Evolutionary conservation across 2,797 vertebrate species (phyloP), one percentile per base, ranked within the genome.

Genomic region (Pyrrhura leucotis): DNA sequence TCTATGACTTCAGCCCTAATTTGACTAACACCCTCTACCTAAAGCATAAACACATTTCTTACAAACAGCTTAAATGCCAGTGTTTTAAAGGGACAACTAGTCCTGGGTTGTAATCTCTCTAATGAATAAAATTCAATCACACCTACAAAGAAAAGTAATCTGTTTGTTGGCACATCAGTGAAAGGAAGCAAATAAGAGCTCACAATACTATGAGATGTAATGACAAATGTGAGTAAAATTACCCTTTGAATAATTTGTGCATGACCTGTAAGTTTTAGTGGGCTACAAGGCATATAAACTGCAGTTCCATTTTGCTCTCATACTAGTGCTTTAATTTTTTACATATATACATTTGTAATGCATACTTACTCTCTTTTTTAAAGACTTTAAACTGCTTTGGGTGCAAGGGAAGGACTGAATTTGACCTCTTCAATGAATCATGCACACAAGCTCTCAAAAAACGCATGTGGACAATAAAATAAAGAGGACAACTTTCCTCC

Each of bases 111-210:
- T 61, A 71, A 90, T 61, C 67, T 61, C 84, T 61, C 53, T 75
- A 88, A 92, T 71, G 77, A 93, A 71, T 59, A 90, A 87, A 94
- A 87, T 63, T 61, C 85, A 88, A 58, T 50, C 37, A 10, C 23
- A 67, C 82, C 69, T 76, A 63, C 69, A 95, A 88, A 71, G 59
- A 83, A 84, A 90, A 81, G 26, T 42, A 58, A 86, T 65, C 48
- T 86, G 51, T 79, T 89, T 80, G 66, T 33, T 95, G 85, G 81
- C 45, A 65, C 9, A 82, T 67, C 83, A 71, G 44, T 53, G 48
- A 87, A 94, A 94, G n/a, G 35, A 87, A 85, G 68, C 48, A 91
- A 95, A 77, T 58, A 85, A 87, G 47, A 42, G 48, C 45, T 90
- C 56, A 68, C 16, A 67, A 54, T 26, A 77, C 59, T 54, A 71